Percentiles rank a stretch among this genome's conserved stretches.
These are phyloP conservation scores for Andrena fulva DNA, from an alignment of 2,888 invertebrate species.

Conservation along the genomic window DNA sequence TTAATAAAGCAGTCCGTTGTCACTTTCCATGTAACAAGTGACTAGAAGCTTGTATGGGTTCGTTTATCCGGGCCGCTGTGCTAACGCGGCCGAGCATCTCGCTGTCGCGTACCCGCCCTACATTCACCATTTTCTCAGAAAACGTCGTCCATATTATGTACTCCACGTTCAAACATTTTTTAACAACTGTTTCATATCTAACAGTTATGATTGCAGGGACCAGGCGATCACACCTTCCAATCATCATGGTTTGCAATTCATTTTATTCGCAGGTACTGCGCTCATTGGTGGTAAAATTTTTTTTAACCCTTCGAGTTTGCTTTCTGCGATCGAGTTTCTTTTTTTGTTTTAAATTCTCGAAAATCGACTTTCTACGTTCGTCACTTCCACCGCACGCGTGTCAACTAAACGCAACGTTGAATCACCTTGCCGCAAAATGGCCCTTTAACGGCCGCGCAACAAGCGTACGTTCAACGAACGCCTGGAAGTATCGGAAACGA, in stretches of 20 bases:
- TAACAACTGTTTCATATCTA: too few species aligned
- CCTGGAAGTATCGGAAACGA: not conserved
- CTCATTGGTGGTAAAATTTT: not conserved
- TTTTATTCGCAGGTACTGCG: too few species aligned
- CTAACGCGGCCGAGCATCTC: not conserved
- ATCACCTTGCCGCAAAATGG: conserved; percentile 8
- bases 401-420: not conserved
- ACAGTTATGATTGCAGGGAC: too few species aligned
- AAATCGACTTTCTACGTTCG: conserved; percentile 4
- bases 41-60: not conserved
- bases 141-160: too few species aligned
- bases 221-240: too few species aligned
- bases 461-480: not conserved
- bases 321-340: not conserved
- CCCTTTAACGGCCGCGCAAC: not conserved
- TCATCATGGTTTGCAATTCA: too few species aligned
- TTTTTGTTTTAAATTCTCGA: not conserved
- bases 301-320: not conserved
- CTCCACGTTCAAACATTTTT: too few species aligned
- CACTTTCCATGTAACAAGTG: conserved; percentile 48
- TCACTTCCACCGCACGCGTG: not conserved
- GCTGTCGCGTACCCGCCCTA: not conserved
- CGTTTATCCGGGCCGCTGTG: not conserved
- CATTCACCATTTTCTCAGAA: too few species aligned
- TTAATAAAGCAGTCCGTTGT: conserved; percentile 25